Base-by-base conservation (phyloP, 1,140 invertebrate species). In the Campoletis sonorensis region DNA sequence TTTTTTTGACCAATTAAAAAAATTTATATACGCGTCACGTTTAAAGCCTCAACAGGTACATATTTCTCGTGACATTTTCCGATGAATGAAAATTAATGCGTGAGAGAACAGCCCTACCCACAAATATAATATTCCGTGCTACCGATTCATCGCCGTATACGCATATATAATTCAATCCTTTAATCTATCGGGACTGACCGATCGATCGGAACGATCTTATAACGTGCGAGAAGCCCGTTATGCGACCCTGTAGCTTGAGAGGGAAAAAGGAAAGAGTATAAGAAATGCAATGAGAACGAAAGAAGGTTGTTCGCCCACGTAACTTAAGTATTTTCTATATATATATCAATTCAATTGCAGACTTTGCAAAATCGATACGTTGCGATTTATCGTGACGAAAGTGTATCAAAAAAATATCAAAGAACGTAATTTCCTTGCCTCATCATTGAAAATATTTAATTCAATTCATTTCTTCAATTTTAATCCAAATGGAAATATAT, bases 121-220 rank as follows among this genome's bases (percentile, higher is more conserved):
- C 58, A 64, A 4, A 21, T 23, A 11, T 72, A 26, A 21, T 21
- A 21, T 72, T 72, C 30, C 18, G n/a, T 26, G 33, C 33, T 45
- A 15, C n/a, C 40, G 71, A 73, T 51, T 51, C 40, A 11, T 51
- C 40, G 40, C 26, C 4, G 13, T 26, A 27, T 27, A 27, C 23
- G 23, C 61, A 67, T 15, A 13, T 73, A 51, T 73, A 73, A 45
- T 21, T 40, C 33, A 23, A 72, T 73, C 40, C 61, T 73, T 16
- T 73, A 49, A 51, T 73, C 40, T 51, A 51, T 73, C 71, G 37
- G 49, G 71, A 23, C 37, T 73, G 40, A 10, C 15, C 21, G 71
- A 73, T 73, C 37, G 40, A 73, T 49, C 37, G 40, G 21, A 73
- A 73, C 71, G 71, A 73, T 73, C 71, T 73, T 73, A 73, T 67